phyloP scores from a whole-genome alignment of 2,113 vertebrate genomes.

The Taxidea taxus region DNA sequence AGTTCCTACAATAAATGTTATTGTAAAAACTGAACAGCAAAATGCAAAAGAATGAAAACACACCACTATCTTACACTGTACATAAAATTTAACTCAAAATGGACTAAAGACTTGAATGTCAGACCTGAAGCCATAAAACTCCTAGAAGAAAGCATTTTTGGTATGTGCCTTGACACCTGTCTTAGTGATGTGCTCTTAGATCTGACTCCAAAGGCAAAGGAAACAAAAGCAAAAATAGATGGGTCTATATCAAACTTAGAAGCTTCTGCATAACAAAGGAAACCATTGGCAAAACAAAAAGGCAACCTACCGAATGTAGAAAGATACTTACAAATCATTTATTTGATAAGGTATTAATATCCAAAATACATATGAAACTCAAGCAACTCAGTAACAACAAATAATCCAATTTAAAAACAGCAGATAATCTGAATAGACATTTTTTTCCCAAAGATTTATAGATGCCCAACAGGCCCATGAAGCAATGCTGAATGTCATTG shows the following conservation, averaged over 20 bases:
- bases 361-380: not conserved
- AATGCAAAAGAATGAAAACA: not conserved
- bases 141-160: not conserved
- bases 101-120: not conserved
- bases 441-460: too few relatives aligned
- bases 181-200: not conserved
- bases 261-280: not conserved
- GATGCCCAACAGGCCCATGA: too few relatives aligned
- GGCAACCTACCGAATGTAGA: not conserved
- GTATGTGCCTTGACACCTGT: not conserved
- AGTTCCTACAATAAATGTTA: not conserved
- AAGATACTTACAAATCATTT: not conserved
- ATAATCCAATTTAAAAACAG: not conserved
- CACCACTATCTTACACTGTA: not conserved
- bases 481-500: too few relatives aligned
- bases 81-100: not conserved
- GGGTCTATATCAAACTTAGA: not conserved
- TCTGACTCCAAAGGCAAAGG: not conserved
- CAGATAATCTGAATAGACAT: not conserved
- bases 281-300: not conserved
- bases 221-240: not conserved
- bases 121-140: not conserved
- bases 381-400: not conserved
- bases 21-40: not conserved
- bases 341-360: not conserved